Percentiles rank a stretch among this genome's conserved stretches.
Evolutionary conservation across 2,113 vertebrate genomes (phyloP).

Genomic region (Oncorhynchus kisutch): DNA sequence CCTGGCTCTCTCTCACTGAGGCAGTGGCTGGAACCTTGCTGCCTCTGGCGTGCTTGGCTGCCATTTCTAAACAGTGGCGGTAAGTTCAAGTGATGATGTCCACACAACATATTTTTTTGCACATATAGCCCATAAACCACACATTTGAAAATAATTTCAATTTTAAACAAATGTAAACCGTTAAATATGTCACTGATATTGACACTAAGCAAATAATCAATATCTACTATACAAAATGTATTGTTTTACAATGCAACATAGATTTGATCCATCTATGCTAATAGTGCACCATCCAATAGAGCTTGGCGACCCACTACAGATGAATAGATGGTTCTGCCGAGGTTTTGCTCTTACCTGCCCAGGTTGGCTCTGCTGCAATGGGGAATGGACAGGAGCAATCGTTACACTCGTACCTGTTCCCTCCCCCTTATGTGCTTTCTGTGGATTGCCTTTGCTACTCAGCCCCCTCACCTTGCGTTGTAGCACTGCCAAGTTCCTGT

Average conservation of each 20-base stretch:
- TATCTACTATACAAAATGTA: neutral
- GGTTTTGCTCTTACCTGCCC: slow-evolving; percentile 2
- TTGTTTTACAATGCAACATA: neutral
- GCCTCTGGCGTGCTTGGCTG: neutral
- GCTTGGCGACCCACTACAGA: neutral
- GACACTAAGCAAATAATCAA: no score
- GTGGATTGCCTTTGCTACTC: slow-evolving; percentile 10
- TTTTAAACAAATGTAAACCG: no score
- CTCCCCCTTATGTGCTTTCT: neutral
- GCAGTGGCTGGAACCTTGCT: slow-evolving; percentile 50
- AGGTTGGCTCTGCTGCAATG: neutral
- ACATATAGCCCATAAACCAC: no score
- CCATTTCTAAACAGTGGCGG: neutral
- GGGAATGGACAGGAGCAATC: neutral
- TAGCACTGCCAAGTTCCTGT: slow-evolving; percentile 4
- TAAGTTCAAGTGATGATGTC: no score
- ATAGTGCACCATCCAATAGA: neutral
- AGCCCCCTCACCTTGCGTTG: neutral
- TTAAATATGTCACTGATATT: no score
- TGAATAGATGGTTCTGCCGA: neutral
- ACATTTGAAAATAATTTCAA: no score
- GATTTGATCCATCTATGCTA: neutral
- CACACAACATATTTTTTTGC: no score
- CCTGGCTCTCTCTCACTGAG: slow-evolving; percentile 13
- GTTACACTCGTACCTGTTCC: neutral